These are phyloP conservation scores for Epinotia demarniana DNA, from an alignment of 2,888 invertebrate genomes.

Conservation along the genomic window DNA sequence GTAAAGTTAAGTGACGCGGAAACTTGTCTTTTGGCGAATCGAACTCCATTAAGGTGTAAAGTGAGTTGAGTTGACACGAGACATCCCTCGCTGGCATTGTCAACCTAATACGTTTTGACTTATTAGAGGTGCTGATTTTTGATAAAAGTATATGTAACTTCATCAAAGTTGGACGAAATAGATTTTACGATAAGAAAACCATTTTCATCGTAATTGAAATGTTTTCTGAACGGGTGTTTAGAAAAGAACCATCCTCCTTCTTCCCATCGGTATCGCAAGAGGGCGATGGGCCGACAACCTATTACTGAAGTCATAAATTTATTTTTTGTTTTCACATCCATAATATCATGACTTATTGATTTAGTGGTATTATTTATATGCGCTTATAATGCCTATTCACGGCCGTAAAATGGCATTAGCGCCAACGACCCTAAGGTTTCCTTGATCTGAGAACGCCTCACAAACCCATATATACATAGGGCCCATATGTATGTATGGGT, in stretches of 20 bases:
- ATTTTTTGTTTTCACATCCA: no score
- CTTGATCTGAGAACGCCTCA: neutral
- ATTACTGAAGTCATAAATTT: no score
- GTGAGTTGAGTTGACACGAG: conserved; percentile 71
- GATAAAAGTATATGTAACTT: neutral
- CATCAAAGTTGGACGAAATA: neutral
- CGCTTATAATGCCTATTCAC: no score
- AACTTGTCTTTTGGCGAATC: conserved; percentile 76
- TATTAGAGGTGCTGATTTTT: conserved; percentile 23
- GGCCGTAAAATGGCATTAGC: no score
- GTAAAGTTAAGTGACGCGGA: conserved; percentile 78
- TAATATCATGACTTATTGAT: no score
- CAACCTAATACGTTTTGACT: conserved; percentile 32
- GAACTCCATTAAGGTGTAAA: conserved; percentile 77
- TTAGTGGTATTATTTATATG: no score
- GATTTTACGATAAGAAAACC: neutral
- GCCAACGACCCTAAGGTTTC: no score
- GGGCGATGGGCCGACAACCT: no score
- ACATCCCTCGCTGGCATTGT: conserved; percentile 57
- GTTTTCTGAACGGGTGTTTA: neutral
- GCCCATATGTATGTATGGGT: no score
- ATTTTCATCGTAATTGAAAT: neutral
- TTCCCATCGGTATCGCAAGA: neutral
- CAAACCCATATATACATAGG: no score
- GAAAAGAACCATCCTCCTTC: neutral